Percentiles rank a stretch among this genome's conserved stretches.
phyloP scores from a whole-genome alignment of 2,113 vertebrate genomes.

The Ginglymostoma cirratum region DNA sequence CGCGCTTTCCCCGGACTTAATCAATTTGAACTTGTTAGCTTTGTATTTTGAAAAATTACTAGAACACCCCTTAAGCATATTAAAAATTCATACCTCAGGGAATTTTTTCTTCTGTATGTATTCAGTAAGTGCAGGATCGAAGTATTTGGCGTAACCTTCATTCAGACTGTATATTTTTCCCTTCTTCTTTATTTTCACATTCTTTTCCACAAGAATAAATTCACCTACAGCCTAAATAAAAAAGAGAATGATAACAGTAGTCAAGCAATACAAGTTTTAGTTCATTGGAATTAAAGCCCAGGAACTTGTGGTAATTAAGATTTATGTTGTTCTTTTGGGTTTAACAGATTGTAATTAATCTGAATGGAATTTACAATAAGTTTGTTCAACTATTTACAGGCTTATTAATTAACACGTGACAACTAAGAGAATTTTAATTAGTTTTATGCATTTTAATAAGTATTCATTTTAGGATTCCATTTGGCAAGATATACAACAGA shows the following conservation, averaged over 20 bases:
- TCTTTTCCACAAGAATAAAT: constrained; percentile 86
- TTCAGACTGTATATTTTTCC: constrained; percentile 90
- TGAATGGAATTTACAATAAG: background rate
- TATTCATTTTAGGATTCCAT: background rate
- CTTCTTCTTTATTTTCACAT: constrained; percentile 83
- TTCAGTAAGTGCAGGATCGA: constrained; percentile 77
- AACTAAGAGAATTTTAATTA: background rate
- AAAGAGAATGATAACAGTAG: background rate
- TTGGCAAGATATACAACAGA: background rate
- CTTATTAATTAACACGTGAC: background rate
- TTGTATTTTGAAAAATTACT: background rate
- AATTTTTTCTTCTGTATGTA: constrained; percentile 91
- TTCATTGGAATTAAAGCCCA: background rate
- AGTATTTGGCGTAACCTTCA: constrained; percentile 93
- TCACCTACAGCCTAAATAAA: constrained; percentile 76
- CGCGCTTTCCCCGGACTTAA: background rate
- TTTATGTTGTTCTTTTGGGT: background rate
- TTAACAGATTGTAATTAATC: background rate
- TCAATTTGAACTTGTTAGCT: background rate
- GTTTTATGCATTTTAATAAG: background rate
- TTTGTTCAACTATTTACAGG: background rate
- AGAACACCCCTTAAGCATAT: background rate
- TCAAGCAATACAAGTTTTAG: background rate
- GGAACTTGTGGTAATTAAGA: background rate
- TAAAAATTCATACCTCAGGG: constrained; percentile 70